Evolutionary conservation across 1,140 invertebrate species (phyloP).

Genomic region (Magallana gigas): DNA sequence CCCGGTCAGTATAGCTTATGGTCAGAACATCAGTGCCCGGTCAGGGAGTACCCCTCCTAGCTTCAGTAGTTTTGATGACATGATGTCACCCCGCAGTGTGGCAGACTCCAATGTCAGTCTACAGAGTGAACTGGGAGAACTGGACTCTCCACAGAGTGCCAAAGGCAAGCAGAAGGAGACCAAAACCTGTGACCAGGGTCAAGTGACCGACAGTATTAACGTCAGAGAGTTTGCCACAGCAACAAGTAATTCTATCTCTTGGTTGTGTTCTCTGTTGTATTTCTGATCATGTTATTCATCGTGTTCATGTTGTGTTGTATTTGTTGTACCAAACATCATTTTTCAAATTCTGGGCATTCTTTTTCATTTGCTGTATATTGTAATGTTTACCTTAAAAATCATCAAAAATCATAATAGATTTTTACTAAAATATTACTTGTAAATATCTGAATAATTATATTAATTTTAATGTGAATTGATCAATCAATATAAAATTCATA

Average conservation of each 20-base stretch:
- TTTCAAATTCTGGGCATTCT: too few species aligned
- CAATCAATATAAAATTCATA: too few species aligned
- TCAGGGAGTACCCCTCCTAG: conserved; percentile 68
- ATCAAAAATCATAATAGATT: too few species aligned
- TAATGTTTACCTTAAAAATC: too few species aligned
- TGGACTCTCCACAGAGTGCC: conserved; percentile 67
- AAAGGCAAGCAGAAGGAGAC: conserved; percentile 59
- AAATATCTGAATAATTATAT: too few species aligned
- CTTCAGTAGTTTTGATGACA: conserved; percentile 71
- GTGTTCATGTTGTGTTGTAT: neutral
- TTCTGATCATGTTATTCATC: neutral
- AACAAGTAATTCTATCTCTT: conserved; percentile 77
- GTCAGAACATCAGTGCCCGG: conserved; percentile 85
- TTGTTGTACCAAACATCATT: neutral
- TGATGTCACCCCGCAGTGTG: conserved; percentile 75
- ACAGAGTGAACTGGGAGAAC: conserved; percentile 80
- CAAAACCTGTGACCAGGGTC: conserved; percentile 81
- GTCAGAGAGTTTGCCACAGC: conserved; percentile 77
- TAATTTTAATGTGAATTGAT: too few species aligned
- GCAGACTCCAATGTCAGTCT: conserved; percentile 81
- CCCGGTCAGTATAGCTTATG: conserved; percentile 81
- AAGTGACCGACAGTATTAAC: conserved; percentile 81
- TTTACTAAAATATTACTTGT: too few species aligned
- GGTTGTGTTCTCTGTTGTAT: neutral
- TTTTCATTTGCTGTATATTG: too few species aligned